These are phyloP conservation scores for Bacillus rossius DNA, from an alignment of 1,140 invertebrate species.

Conservation along the genomic window DNA sequence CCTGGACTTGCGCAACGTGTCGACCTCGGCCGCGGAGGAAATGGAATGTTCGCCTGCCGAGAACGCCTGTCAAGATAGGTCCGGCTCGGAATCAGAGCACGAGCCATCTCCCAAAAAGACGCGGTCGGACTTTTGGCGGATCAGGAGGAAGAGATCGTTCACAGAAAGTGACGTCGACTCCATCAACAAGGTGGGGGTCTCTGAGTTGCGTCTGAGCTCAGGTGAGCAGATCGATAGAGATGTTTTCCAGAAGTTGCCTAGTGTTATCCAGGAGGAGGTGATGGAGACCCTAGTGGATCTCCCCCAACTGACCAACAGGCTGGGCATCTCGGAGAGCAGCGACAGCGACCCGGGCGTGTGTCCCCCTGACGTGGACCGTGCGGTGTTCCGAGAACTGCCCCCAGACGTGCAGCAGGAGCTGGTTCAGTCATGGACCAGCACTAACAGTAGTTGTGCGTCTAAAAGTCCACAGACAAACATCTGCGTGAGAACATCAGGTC, in stretches of 20 bases:
- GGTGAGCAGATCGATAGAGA: not conserved
- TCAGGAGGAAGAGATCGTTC: not conserved
- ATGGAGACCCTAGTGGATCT: not conserved
- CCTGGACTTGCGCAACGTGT: slow-evolving; percentile 46
- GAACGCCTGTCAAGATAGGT: slow-evolving; percentile 33
- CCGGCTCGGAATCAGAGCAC: slow-evolving; percentile 51
- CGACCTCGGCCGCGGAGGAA: slow-evolving; percentile 15
- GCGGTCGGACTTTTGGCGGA: not conserved
- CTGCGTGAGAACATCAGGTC: not conserved
- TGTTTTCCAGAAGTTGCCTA: not conserved
- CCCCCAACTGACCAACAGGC: not conserved
- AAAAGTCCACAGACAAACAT: no score
- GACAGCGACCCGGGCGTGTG: not conserved
- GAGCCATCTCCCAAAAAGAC: slow-evolving; percentile 66
- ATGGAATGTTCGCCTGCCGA: not conserved
- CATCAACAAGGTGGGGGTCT: not conserved
- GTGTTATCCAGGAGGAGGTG: not conserved
- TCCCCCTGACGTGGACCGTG: slow-evolving; percentile 22
- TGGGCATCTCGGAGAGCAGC: not conserved
- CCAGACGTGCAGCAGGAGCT: slow-evolving; percentile 25
- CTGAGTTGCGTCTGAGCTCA: not conserved
- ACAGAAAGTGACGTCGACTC: slow-evolving; percentile 3
- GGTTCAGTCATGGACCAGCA: not conserved
- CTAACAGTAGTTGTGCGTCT: no score
- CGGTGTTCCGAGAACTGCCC: slow-evolving; percentile 27